Evolutionary conservation across 2,888 invertebrate species (phyloP).

Genomic region (Synergus umbraculus): DNA sequence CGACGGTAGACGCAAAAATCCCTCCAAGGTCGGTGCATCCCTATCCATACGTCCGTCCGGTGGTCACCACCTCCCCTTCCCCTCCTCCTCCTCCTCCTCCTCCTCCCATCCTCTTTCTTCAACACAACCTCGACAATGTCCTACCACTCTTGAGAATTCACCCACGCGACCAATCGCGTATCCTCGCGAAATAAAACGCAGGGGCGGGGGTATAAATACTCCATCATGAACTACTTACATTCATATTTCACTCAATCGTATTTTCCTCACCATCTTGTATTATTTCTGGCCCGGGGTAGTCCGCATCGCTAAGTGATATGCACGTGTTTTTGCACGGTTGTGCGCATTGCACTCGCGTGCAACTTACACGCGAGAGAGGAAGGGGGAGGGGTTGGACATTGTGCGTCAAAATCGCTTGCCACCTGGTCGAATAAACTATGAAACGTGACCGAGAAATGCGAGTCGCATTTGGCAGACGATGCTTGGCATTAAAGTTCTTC

Average conservation of each 20-base stretch:
- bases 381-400: neutral
- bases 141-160: slow-evolving; percentile 59
- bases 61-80: slow-evolving; percentile 47
- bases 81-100: slow-evolving; percentile 55
- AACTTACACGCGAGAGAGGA: neutral
- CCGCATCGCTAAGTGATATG: slow-evolving; percentile 27
- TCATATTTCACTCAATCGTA: slow-evolving; percentile 38
- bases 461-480: neutral
- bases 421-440: slow-evolving; percentile 29
- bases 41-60: slow-evolving; percentile 61
- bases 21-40: slow-evolving; percentile 77
- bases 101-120: slow-evolving; percentile 46
- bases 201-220: neutral
- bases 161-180: slow-evolving; percentile 67
- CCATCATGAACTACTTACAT: neutral
- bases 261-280: slow-evolving; percentile 32
- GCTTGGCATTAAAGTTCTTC: neutral
- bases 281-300: slow-evolving; percentile 1
- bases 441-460: slow-evolving; percentile 15
- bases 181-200: slow-evolving; percentile 38
- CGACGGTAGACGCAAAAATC: slow-evolving; percentile 77
- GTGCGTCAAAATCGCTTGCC: slow-evolving; percentile 32
- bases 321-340: slow-evolving; percentile 51
- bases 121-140: slow-evolving; percentile 51
- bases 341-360: slow-evolving; percentile 56